Base-by-base conservation (phyloP, 30 jellyfish, hydroid and myxozoan species). In the Sanderia malayensis region DNA sequence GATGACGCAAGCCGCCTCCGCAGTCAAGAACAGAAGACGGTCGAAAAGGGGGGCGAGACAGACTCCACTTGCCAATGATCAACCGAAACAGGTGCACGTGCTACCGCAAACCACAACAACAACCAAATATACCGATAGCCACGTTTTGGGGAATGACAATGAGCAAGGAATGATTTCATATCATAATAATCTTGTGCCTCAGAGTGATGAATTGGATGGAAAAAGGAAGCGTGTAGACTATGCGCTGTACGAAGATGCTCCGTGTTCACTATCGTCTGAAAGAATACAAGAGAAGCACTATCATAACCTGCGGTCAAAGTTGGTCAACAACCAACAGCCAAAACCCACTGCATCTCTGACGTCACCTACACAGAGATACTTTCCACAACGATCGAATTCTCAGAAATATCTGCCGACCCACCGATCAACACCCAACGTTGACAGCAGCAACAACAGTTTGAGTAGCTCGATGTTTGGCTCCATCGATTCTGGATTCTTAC, bases 1-100 rank as follows among this genome's bases (percentile, higher is more conserved):
- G 81, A 79, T 86, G 52, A 73, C 84, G 58, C 85, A 71, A 61
- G 97, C 94, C 1, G 86, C 81, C 8, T 88, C 94, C 21, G 97
- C 97, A 0, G 95, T 88, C 9, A 92, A 89, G 20, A 88, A 67
- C 46, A 67, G 95, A 33, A 59, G 97, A 45, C 69, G 91, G 49
- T 64, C 87, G 19, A 44, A 67, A 33, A 69, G 88, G 44, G 64
- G 53, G 21, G 44, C 49, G 11, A 80, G 55, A 10, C 76, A 46
- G 4, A 31, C 75, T 11, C 44, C 79, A 19, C 25, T 63, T 1
- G n/a, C 26, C 11, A 4, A 8, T 7, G 61, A 37, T 21, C 72
- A 49, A 10, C 18, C 27, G 4, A 27, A 15, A 1, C 81, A 46
- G 26, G 44, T 73, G 19, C 44, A 60, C n/a, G 30, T 65, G 37